These are phyloP conservation scores for Callocephalon fimbriatum DNA, from an alignment of 2,113 vertebrate species.

Conservation along the genomic window DNA sequence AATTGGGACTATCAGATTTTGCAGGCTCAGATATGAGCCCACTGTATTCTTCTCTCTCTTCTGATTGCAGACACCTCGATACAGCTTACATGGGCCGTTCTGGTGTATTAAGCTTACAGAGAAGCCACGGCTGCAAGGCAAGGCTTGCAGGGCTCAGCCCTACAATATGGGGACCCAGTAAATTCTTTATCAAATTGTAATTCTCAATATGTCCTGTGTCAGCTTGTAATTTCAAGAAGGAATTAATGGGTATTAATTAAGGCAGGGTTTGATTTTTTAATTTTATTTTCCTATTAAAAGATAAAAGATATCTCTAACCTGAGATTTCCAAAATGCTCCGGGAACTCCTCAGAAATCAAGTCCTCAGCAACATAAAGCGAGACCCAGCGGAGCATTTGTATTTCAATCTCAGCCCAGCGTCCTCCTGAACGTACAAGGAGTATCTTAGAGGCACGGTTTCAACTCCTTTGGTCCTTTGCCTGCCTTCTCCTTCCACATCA, in stretches of 20 bases:
- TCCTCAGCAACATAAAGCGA: not conserved
- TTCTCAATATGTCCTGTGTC: not conserved
- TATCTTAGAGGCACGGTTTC: not conserved
- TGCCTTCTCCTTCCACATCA: not conserved
- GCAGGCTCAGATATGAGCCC: not conserved
- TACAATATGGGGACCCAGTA: not conserved
- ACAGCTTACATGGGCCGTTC: accelerated
- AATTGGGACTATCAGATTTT: not conserved
- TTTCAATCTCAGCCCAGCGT: not conserved
- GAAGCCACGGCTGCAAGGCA: not conserved
- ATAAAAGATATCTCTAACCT: not conserved
- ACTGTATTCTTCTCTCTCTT: not conserved
- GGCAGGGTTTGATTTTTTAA: not conserved
- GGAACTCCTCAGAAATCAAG: not conserved
- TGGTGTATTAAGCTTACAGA: not conserved
- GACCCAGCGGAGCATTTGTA: not conserved
- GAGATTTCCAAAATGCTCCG: not conserved
- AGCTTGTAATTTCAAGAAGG: not conserved
- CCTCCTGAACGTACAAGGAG: not conserved
- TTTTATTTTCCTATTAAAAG: not conserved
- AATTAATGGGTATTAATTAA: not conserved
- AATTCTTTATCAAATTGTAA: not conserved
- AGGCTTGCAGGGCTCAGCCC: not conserved
- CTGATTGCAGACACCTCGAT: not conserved
- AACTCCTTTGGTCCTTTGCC: not conserved